Evolutionary conservation across 2,888 invertebrate genomes (phyloP).

Genomic region (Lymantria monacha): DNA sequence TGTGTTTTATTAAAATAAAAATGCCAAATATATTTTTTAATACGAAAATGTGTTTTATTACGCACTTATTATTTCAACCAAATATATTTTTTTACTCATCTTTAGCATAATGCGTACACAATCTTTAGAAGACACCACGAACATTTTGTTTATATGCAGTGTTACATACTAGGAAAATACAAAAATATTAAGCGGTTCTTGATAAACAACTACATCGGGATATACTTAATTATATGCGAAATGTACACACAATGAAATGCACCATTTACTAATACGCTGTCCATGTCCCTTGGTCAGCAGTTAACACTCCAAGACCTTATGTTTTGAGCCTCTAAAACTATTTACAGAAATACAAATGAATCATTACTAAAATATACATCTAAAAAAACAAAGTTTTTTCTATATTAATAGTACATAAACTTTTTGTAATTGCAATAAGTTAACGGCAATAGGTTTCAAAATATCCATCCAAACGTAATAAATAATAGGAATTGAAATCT

Average conservation of each 20-base stretch:
- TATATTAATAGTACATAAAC: no score
- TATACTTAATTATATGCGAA: constrained; percentile 57
- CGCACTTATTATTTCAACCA: constrained; percentile 82
- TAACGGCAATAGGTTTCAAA: no score
- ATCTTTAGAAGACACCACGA: constrained; percentile 75
- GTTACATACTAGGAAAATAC: constrained; percentile 79
- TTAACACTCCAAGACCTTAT: constrained; percentile 70
- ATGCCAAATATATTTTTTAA: constrained; percentile 48
- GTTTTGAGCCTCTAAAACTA: constrained; percentile 34
- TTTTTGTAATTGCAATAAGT: no score
- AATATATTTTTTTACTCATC: constrained; percentile 73
- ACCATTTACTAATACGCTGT: constrained; percentile 56
- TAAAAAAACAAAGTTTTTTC: no score
- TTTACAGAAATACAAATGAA: constrained; percentile 4
- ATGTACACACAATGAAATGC: constrained; percentile 61
- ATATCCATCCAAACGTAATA: no score
- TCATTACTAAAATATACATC: no score
- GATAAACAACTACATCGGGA: constrained; percentile 60
- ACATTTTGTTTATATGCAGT: constrained; percentile 55
- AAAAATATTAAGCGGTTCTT: constrained; percentile 80
- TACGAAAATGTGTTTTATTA: constrained; percentile 82
- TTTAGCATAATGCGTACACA: constrained; percentile 79
- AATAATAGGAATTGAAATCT: no score
- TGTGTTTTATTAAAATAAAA: constrained; percentile 21
- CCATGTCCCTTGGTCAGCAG: constrained; percentile 55